Percentiles rank a stretch among this genome's conserved stretches.
These are phyloP conservation scores for Pelobates fuscus DNA, from an alignment of 2,113 vertebrate species.

Conservation along the genomic window DNA sequence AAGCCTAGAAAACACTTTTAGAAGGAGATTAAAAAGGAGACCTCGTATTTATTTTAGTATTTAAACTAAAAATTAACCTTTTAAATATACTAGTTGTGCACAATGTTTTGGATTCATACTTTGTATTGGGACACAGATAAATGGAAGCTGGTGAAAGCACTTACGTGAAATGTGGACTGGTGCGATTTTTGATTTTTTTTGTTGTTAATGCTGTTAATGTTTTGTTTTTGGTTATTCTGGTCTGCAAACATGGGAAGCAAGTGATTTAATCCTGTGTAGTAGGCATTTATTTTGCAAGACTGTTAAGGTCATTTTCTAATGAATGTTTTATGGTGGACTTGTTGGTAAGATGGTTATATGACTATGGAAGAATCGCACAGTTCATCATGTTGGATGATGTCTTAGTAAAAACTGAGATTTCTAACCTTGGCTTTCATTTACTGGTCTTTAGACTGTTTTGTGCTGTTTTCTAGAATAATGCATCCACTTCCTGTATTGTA, in stretches of 20 bases:
- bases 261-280: neutral
- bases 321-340: neutral
- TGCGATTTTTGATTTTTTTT: constrained; percentile 5
- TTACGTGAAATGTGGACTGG: constrained; percentile 13
- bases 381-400: no score
- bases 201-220: neutral
- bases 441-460: no score
- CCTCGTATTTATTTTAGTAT: constrained; percentile 39
- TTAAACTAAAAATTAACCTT: constrained; percentile 16
- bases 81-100: constrained; percentile 1
- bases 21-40: neutral
- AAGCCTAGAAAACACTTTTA: constrained; percentile 1
- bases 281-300: constrained; percentile 2
- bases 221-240: constrained; percentile 12
- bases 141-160: constrained; percentile 18
- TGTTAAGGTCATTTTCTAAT: constrained; percentile 20
- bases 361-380: no score
- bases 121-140: constrained; percentile 18
- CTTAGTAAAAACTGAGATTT: no score
- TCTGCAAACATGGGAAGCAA: constrained; percentile 9
- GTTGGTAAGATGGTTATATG: neutral
- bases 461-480: no score
- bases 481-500: no score
- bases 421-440: no score
- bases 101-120: constrained; percentile 7